phyloP scores from a whole-genome alignment of 2,797 vertebrate genomes.

The Tauraco hartlaubi region DNA sequence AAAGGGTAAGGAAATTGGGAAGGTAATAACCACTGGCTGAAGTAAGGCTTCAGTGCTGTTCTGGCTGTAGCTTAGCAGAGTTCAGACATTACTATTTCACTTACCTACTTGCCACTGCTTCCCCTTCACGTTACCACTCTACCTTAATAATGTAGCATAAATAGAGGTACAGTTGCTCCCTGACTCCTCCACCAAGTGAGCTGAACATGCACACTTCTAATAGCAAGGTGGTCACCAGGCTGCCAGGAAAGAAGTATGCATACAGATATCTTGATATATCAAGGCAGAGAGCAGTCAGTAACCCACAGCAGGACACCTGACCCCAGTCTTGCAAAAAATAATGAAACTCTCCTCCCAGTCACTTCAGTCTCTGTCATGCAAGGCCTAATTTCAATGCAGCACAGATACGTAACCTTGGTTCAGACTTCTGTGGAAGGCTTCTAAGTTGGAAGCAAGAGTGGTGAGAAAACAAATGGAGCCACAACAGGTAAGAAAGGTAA shows the following conservation, averaged over 20 bases:
- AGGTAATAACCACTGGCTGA: background rate
- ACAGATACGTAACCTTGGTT: fast-evolving
- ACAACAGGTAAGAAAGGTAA: background rate
- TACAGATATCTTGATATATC: background rate
- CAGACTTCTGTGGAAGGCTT: background rate
- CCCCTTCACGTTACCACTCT: background rate
- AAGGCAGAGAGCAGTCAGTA: background rate
- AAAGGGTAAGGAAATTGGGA: background rate
- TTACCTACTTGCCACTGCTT: background rate
- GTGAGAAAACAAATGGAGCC: background rate
- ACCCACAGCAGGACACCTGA: background rate
- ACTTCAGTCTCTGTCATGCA: background rate
- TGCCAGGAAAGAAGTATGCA: background rate
- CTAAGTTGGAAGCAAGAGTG: background rate
- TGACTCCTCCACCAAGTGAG: background rate
- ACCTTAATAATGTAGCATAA: background rate
- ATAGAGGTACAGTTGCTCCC: background rate
- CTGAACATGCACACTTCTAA: background rate
- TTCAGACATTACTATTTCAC: background rate
- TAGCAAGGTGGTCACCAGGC: background rate
- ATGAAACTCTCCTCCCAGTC: background rate
- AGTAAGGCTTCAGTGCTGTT: background rate
- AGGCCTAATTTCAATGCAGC: background rate
- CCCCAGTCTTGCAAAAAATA: background rate
- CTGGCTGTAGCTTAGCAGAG: background rate